Base-by-base conservation (phyloP, 2,797 vertebrate species). In the Arnoldichthys spilopterus region DNA sequence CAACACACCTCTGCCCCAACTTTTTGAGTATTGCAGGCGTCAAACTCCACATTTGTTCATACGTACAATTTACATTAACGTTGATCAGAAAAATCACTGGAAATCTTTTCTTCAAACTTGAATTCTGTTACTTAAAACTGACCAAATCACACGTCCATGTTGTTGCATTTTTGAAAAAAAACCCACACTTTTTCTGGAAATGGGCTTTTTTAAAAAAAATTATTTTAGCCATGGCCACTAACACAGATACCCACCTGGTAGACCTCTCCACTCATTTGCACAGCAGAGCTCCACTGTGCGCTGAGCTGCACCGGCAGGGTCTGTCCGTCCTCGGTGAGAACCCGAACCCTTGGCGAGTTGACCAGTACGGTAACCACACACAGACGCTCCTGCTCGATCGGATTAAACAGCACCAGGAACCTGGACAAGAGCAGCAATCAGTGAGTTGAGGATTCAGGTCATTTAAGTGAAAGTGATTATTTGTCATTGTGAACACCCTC, bases 331-430 rank as follows among this genome's bases (percentile, higher is more conserved):
- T 98, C 96, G 0, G 95, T 96, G 1, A 97, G 94, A 58, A 99
- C 95, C 0, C 91, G 90, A 72, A 97, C 92, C 0, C 88, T 91
- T 0, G 93, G 92, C 0, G 95, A 94, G 92, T 93, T 96, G 84
- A 99, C 96, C 85, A 98, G 87, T 79, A 98, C 90, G 0, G 94
- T 94, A 82, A 98, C 95, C 4, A 94, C 37, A 0, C 94, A 96
- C 86, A 98, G 91, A 7, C 96, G 94, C 78, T 99, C 97, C 88
- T 97, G 96, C 82, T 97, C 98, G 70, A 99, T 80, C 0, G 96
- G 95, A 90, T 99, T 99, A 90, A 97, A 98, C n/a, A 98, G 90
- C 79, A 99, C 95, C 88, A 99, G 82, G 54, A 95, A 98, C 87
- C 98, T 99, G 87, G 74, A 5, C 24, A 13, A 51, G 20, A 72